Base-by-base conservation (phyloP, 2,797 vertebrate genomes). In the Sebastolobus alascanus region DNA sequence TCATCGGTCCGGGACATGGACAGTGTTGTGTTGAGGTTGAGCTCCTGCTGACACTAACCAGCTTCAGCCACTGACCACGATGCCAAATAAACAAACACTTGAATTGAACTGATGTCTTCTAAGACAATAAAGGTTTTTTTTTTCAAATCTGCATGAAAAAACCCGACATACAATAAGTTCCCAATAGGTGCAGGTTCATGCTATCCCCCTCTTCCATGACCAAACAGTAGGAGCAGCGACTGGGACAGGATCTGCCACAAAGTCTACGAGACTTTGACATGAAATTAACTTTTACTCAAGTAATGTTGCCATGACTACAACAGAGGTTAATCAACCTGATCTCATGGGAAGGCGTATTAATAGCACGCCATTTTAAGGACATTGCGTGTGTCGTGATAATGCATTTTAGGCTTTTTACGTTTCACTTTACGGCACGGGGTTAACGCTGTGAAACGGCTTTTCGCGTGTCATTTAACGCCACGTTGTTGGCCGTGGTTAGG, bases 21-120 rank as follows among this genome's bases (percentile, higher is more conserved):
- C 27, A 8, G n/a, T 18, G 52, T 61, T 29, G 20, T 37, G 18
- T 58, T 54, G n/a, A 77, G 11, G 40, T 37, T 64, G 31, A 8
- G 38, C 61, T 70, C 67, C 18, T 46, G 56, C 66, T 69, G 65
- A 75, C 66, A 38, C 22, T 25, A 61, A 68, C 6, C 69, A 25
- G 72, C 35, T 75, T 73, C 54, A 43, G 22, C 55, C 55, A 58
- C 56, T n/a, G 12, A 50, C 5, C 55, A 54, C 1, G 1, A 67
- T 35, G 61, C 16, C 54, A 40, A 46, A 46, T 18, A 67, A 43
- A 56, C 43, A 46, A 18, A 50, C 46, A 50, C 43, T 46, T 46
- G 43, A 46, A 50, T 18, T 50, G 46, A 50, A 50, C 46, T 50
- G 46, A 50, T 50, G 46, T 50, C 18, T 20, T 20, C 46, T 50